These are phyloP conservation scores for Papilio polyxenes DNA, from an alignment of 1,140 invertebrate species.

Conservation along the genomic window DNA sequence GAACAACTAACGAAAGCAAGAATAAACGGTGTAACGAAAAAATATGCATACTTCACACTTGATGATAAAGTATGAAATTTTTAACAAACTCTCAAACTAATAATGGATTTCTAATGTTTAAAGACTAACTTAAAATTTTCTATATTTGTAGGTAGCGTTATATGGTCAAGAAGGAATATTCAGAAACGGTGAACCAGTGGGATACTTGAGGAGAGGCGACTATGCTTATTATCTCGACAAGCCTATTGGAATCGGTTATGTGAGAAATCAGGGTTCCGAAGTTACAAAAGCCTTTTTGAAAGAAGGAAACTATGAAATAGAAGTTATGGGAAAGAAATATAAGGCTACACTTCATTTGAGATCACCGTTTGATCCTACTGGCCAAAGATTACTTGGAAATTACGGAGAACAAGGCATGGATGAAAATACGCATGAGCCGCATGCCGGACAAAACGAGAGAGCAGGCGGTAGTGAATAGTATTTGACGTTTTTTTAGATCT, in stretches of 20 bases:
- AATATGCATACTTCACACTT: conserved; percentile 87
- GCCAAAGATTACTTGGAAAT: conserved; percentile 73
- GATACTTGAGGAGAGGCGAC: conserved; percentile 90
- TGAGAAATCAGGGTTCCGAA: conserved; percentile 70
- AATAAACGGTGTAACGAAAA: conserved; percentile 86
- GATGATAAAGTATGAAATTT: conserved; percentile 81
- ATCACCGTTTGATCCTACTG: conserved; percentile 90
- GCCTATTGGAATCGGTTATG: conserved; percentile 83
- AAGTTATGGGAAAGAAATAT: conserved; percentile 87
- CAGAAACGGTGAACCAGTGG: conserved; percentile 88
- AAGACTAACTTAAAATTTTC: conserved; percentile 37
- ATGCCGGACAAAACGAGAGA: conserved; percentile 78
- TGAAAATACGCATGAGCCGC: conserved; percentile 72
- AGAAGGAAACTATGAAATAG: conserved; percentile 88
- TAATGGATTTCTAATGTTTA: background rate
- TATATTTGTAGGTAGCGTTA: conserved; percentile 82
- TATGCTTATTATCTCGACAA: conserved; percentile 88
- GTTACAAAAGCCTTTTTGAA: conserved; percentile 86
- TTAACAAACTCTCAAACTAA: background rate
- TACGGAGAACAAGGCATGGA: conserved; percentile 71
- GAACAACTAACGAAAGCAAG: conserved; percentile 84
- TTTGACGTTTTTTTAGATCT: conserved; percentile 42
- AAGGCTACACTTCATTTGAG: conserved; percentile 85
- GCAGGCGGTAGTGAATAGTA: conserved; percentile 73
- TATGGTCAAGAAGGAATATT: conserved; percentile 93